Conservation (phyloP, 2,113 vertebrate genomes). For the Trochalopteron elliotii region DNA sequence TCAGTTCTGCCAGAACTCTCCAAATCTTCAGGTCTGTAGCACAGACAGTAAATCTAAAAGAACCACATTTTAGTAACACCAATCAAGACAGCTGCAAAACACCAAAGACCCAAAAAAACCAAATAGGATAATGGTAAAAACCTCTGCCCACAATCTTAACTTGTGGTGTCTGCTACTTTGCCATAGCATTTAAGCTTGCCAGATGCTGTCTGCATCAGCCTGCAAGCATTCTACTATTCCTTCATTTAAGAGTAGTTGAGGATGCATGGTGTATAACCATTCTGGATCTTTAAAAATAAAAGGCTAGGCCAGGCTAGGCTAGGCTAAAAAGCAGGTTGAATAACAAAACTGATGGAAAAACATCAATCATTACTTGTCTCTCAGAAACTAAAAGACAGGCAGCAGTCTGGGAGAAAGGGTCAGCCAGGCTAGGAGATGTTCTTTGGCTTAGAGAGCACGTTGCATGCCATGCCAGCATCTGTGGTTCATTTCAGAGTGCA, state of each 20-base stretch:
- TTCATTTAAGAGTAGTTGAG: not conserved
- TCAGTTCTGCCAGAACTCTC: not conserved
- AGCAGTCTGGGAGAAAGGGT: not conserved
- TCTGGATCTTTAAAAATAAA: not conserved
- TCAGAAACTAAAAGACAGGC: not conserved
- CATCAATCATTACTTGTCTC: not conserved
- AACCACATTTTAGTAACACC: not conserved
- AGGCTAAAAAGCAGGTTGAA: not conserved
- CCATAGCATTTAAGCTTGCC: not conserved
- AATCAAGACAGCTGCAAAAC: not conserved
- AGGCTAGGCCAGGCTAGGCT: not conserved
- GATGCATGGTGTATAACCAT: not conserved
- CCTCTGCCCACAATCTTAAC: slow-evolving; percentile 8
- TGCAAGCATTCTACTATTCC: not conserved
- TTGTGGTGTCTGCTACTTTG: slow-evolving; percentile 14
- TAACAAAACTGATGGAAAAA: not conserved
- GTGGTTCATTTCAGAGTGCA: not conserved
- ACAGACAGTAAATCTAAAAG: not conserved
- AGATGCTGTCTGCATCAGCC: slow-evolving; percentile 1
- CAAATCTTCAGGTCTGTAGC: not conserved
- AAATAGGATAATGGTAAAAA: slow-evolving; percentile 29
- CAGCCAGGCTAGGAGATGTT: not conserved
- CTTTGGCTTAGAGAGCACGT: not conserved
- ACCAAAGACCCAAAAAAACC: not conserved
- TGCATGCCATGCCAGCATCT: not conserved